Percentiles rank a stretch among this genome's conserved stretches.
phyloP scores from a whole-genome alignment of 64 coral and sea anemone genomes.

The Porites australiensis region DNA sequence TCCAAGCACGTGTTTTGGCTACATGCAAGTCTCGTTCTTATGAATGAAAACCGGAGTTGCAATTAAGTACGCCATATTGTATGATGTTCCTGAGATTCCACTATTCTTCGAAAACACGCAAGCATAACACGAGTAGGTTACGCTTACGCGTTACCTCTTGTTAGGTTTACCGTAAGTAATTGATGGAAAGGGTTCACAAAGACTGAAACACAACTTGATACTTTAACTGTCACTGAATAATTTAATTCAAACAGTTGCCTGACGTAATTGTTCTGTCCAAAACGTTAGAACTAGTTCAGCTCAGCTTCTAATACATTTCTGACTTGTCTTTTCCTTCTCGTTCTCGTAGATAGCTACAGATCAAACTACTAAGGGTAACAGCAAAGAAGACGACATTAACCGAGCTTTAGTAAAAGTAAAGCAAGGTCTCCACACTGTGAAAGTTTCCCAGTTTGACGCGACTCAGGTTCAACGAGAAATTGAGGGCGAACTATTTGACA shows the following conservation, averaged over 20 bases:
- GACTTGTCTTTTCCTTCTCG: neutral
- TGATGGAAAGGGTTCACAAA: too few species aligned
- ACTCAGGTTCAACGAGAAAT: constrained; percentile 68
- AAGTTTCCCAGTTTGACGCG: constrained; percentile 65
- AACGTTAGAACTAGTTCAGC: neutral
- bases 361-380: neutral
- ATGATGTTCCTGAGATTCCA: too few species aligned
- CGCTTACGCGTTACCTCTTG: too few species aligned
- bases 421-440: constrained; percentile 54
- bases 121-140: too few species aligned
- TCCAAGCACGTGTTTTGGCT: too few species aligned
- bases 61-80: too few species aligned
- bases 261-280: neutral
- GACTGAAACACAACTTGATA: too few species aligned
- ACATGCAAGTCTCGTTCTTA: too few species aligned
- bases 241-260: neutral
- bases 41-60: too few species aligned
- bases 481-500: constrained; percentile 76
- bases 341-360: neutral
- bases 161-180: too few species aligned
- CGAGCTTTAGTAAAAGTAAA: constrained; percentile 70
- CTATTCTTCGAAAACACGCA: too few species aligned
- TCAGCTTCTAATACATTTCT: neutral
- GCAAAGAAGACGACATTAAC: constrained; percentile 16
- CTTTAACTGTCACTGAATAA: neutral